Conservation (phyloP, 2,797 vertebrate species). For the Okamejei kenojei region DNA sequence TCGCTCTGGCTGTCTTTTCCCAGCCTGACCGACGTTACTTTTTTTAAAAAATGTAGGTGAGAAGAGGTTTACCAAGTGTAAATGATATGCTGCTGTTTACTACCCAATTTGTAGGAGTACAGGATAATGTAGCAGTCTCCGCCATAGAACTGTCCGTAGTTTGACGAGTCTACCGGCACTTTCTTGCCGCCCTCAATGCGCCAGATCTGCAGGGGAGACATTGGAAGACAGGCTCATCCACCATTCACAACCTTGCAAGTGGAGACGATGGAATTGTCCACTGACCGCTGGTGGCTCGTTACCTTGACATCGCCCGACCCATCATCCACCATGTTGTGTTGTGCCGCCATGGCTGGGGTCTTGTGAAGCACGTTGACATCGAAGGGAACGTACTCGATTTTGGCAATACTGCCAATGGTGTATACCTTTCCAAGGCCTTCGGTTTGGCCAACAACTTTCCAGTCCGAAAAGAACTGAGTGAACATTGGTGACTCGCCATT, state of each 20-base stretch:
- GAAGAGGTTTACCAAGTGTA: slow-evolving; percentile 60
- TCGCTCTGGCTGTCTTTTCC: neutral
- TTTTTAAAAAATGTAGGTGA: neutral
- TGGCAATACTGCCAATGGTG: slow-evolving; percentile 51
- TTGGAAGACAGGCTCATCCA: neutral
- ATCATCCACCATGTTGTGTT: slow-evolving; percentile 64
- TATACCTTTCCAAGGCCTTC: slow-evolving; percentile 49
- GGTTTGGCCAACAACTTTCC: slow-evolving; percentile 58
- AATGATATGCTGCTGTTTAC: slow-evolving; percentile 56
- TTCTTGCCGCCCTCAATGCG: slow-evolving; percentile 56
- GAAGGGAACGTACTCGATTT: slow-evolving; percentile 58
- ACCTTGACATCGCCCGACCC: slow-evolving; percentile 62
- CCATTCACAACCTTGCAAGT: neutral
- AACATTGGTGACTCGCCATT: slow-evolving; percentile 59
- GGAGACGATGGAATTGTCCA: neutral
- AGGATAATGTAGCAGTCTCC: slow-evolving; percentile 68
- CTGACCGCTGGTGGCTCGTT: neutral
- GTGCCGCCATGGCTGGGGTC: slow-evolving; percentile 59
- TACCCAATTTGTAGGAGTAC: slow-evolving; percentile 54
- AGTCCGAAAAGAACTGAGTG: slow-evolving; percentile 65
- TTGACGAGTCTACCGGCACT: slow-evolving; percentile 50
- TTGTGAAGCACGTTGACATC: slow-evolving; percentile 56
- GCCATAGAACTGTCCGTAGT: slow-evolving; percentile 62
- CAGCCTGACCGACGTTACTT: too few relatives aligned
- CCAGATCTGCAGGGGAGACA: slow-evolving; percentile 56